phyloP scores from a whole-genome alignment of 2,797 vertebrate genomes.

The Hemibagrus guttatus region DNA sequence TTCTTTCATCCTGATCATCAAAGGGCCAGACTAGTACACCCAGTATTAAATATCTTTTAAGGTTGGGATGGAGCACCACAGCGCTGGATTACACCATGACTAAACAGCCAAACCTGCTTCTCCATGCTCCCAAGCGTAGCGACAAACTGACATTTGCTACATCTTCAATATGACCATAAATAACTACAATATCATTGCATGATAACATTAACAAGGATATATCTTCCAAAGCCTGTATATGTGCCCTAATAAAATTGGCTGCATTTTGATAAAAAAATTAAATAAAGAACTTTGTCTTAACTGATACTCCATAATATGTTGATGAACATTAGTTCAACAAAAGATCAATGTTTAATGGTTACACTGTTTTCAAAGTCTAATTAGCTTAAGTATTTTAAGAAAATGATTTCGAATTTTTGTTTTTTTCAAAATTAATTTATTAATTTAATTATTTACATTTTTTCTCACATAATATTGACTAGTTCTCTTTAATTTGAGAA shows the following conservation, averaged over 20 bases:
- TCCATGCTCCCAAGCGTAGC: constrained; percentile 3
- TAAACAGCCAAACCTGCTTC: constrained; percentile 55
- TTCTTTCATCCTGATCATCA: constrained; percentile 62
- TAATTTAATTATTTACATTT: not conserved
- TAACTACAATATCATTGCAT: not conserved
- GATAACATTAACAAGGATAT: not conserved
- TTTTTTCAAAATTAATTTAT: no score
- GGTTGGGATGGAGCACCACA: constrained; percentile 40
- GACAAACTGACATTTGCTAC: constrained; percentile 18
- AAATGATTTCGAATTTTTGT: not conserved
- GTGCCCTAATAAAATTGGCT: not conserved
- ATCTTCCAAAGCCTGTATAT: not conserved
- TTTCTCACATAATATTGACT: not conserved
- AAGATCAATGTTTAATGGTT: not conserved
- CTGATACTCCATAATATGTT: not conserved
- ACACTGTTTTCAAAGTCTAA: not conserved
- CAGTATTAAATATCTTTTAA: constrained; percentile 61
- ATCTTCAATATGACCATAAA: constrained; percentile 3
- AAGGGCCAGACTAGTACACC: constrained; percentile 47
- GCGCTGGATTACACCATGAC: constrained; percentile 48
- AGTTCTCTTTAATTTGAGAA: not conserved
- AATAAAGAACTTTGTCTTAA: not conserved
- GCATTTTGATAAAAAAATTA: not conserved
- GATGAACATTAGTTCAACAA: not conserved
- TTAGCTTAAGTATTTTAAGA: not conserved